phyloP scores from a whole-genome alignment of 2,888 invertebrate genomes.

The Drosophila peninsularis region DNA sequence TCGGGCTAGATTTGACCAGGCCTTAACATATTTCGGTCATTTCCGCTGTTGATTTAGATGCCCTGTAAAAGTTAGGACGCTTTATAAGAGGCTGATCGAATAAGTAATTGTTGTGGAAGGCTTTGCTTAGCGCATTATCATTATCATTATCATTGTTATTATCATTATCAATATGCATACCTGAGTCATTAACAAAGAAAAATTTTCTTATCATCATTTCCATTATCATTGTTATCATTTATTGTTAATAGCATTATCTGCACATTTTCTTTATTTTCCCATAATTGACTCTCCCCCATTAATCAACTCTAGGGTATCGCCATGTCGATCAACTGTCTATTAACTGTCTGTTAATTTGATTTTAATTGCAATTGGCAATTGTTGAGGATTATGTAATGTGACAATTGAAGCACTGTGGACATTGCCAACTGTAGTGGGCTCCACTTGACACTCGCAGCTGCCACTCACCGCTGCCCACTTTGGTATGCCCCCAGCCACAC shows the following conservation, averaged over 20 bases:
- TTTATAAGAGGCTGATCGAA: too few relatives aligned
- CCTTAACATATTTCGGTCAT: conserved; percentile 41
- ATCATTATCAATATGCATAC: background rate
- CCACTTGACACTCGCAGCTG: conserved; percentile 47
- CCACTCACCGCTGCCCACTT: conserved; percentile 19
- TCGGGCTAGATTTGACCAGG: conserved; percentile 26
- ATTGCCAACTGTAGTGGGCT: conserved; percentile 22
- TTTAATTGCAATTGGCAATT: conserved; percentile 53
- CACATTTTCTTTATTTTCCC: background rate
- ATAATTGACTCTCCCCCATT: background rate
- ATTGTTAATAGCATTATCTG: background rate
- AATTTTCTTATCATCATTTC: background rate
- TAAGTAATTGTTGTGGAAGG: too few relatives aligned
- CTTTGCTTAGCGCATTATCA: too few relatives aligned
- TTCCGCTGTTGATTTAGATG: conserved; percentile 37
- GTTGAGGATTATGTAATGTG: conserved; percentile 51
- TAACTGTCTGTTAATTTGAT: conserved; percentile 27
- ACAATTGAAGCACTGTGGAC: conserved; percentile 47
- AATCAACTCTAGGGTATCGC: conserved; percentile 5
- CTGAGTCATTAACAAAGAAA: too few relatives aligned
- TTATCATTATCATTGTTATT: background rate
- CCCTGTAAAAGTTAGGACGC: background rate
- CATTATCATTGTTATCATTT: background rate
- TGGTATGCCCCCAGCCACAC: background rate
- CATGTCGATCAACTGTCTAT: background rate